Evolutionary conservation across 2,888 invertebrate species (phyloP), one percentile per base, ranked within the genome.

Genomic region (Chironomus riparius): DNA sequence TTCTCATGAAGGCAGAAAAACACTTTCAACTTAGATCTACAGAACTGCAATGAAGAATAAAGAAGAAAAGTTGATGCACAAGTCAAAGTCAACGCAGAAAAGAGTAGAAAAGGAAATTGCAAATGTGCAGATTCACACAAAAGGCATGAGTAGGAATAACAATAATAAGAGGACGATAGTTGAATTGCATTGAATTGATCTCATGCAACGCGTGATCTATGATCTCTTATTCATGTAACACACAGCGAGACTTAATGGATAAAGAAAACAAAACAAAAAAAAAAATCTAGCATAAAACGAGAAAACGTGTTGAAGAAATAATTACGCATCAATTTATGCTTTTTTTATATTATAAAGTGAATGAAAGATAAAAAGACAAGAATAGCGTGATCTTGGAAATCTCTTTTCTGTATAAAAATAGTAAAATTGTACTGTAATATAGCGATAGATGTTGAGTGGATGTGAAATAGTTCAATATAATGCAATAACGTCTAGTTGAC

Each of bases 221-320:
- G 72, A 71, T 56, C 56, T 71, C 71, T 48, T 71, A 56, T 71
- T 71, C 47, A 22, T 71, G 71, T 71, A 47, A 24, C 48, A 50
- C 65, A 65, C 65, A 65, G 65, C 22, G 65, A 65, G 65, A 65
- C 65, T 65, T 65, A 65, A 65, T 65, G 65, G 71, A 71, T 71
- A 70, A 70, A 21, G 28, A 28, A 28, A 28, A 28, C 5, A 28
- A 28, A 28, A 28, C 1, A 10, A 38, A 38, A 10, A 38, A 7
- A 38, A 38, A 38, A 68, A 65, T 47, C 47, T 47, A 74, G 68
- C 65, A 74, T 68, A 68, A 65, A 74, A n/a, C 72, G 72, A 72
- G 72, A 72, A 72, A 72, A 72, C 72, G 62, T 72, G 72, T 74
- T 68, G 74, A 74, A 68, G 74, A 68, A 74, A 74, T 74, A 74